A percentile compares a stretch with the other conserved stretches of the same genome.
phyloP scores from a whole-genome alignment of 2,888 invertebrate species.

The Uropetala carovei region DNA sequence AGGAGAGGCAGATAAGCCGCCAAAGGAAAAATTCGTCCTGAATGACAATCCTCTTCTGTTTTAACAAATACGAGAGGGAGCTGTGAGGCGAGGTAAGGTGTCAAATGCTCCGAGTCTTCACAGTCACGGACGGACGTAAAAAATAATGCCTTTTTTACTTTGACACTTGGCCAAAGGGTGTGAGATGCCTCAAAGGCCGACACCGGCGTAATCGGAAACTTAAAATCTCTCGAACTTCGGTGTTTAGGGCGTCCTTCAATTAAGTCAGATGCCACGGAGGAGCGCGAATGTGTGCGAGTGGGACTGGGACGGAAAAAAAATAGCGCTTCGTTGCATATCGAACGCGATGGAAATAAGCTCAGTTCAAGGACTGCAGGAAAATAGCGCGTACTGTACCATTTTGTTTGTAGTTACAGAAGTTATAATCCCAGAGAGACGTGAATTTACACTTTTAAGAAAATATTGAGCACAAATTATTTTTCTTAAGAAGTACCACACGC shows the following conservation, averaged over 20 bases:
- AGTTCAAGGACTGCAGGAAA: too few relatives aligned
- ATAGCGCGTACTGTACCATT: too few relatives aligned
- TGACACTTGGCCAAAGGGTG: conserved; percentile 39
- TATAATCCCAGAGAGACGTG: too few relatives aligned
- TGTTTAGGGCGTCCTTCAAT: not conserved
- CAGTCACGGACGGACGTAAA: conserved; percentile 6
- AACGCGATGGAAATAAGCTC: too few relatives aligned
- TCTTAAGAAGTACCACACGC: too few relatives aligned
- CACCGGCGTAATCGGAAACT: not conserved
- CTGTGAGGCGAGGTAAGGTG: conserved; percentile 18
- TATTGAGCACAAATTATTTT: too few relatives aligned
- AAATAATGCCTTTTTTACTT: conserved; percentile 32
- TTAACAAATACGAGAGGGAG: conserved; percentile 37
- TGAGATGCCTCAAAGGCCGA: not conserved
- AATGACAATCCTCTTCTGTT: conserved; percentile 53
- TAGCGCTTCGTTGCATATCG: too few relatives aligned
- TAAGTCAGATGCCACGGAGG: not conserved
- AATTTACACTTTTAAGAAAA: too few relatives aligned
- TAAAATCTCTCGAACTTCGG: not conserved
- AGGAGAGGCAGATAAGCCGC: conserved; percentile 25
- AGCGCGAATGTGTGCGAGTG: not conserved
- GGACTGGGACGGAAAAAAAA: too few relatives aligned
- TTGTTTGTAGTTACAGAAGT: too few relatives aligned
- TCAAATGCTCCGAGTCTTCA: not conserved
- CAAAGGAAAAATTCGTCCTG: conserved; percentile 37